Evolutionary conservation across 1,140 invertebrate species (phyloP), one percentile per base, ranked within the genome.

Genomic region (Orius laevigatus): DNA sequence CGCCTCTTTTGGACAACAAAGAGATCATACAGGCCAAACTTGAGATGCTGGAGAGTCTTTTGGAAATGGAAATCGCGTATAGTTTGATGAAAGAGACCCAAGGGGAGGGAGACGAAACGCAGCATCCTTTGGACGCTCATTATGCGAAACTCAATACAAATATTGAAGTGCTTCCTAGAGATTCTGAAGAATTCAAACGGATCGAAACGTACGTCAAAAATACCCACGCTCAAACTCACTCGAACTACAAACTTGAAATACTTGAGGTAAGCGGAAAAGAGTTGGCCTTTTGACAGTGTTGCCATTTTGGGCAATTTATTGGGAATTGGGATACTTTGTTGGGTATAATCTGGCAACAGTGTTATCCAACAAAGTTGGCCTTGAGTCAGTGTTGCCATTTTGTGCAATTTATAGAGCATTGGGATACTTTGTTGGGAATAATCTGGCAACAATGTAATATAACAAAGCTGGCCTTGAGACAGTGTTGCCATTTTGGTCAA

Each of bases 11-110:
- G 11, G 73, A 89, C 55, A 77, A 76, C 31, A 58, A 69, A 35
- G 80, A 86, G 49, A 64, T 81, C 33, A 81, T 97, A 15, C 56
- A 83, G 70, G 51, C 63, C n/a, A 94, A 96, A 67, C 74, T 81
- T 10, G 81, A 86, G 55, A 93, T 98, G 89, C 62, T 98, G 35
- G 87, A 57, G n/a, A 87, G 81, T 51, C 63, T 98, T 18, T 65
- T 91, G 50, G 93, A 98, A 60, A 88, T 98, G 56, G 92, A 98
- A 66, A 76, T 95, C 34, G 93, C 93, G 0, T 97, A 93, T 65
- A 90, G 70, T 57, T 62, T 98, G 47, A 66, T 97, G 42, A 79
- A 84, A 57, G 64, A 61, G 1, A 66, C 69, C 36, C 58, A 64
- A 3, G 70, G 71, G 38, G 63, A 66, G 25, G 57, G 55, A 3